Evolutionary conservation across 2,113 vertebrate species (phyloP).

Genomic region (Bubalus kerabau): DNA sequence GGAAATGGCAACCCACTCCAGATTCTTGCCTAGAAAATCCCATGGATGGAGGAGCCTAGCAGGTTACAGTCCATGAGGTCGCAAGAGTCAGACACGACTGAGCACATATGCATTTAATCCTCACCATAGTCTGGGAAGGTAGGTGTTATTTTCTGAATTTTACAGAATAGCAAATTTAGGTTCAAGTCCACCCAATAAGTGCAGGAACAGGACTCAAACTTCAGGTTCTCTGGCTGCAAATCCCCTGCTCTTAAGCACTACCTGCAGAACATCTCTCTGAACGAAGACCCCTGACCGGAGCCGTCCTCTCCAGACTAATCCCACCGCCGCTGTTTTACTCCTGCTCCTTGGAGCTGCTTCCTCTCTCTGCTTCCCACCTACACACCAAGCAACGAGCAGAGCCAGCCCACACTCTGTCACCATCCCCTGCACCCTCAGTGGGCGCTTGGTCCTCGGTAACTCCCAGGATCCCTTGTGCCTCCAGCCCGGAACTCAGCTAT

Average conservation of each 20-base stretch:
- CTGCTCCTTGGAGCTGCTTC: not conserved
- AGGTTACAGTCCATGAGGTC: not conserved
- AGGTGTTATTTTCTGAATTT: not conserved
- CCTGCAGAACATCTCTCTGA: not conserved
- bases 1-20: not conserved
- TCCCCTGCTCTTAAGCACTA: not conserved
- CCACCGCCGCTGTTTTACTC: not conserved
- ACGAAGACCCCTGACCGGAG: not conserved
- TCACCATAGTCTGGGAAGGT: not conserved
- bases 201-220: not conserved
- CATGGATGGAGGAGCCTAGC: not conserved
- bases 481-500: not conserved
- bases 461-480: not conserved
- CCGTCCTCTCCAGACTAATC: not conserved
- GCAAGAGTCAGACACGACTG: not conserved
- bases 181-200: not conserved
- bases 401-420: too few species aligned
- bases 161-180: not conserved
- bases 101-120: not conserved
- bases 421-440: not conserved
- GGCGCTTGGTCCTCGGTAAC: fast-evolving
- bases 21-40: not conserved
- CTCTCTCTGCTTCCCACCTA: not conserved
- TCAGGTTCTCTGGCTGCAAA: not conserved
- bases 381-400: not conserved